Evolutionary conservation across 2,888 invertebrate species (phyloP), one percentile per base, ranked within the genome.

Genomic region (Schrankia costaestrigalis): DNA sequence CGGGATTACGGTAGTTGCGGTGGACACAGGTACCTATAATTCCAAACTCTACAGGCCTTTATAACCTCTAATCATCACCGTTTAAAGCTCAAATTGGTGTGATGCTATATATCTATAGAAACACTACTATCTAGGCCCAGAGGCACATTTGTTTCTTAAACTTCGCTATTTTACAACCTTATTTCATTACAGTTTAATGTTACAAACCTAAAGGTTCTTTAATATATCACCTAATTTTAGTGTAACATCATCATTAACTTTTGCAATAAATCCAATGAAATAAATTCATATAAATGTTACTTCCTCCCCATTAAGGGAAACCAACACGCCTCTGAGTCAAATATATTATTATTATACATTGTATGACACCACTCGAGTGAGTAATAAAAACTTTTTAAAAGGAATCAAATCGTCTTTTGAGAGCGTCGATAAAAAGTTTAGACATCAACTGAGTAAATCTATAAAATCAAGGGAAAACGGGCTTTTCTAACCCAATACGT

Each of bases 1-100:
- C 76, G 67, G 74, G 73, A 77, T 78, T 78, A 78, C 73, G 64
- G 67, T 69, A 70, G 73, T 71, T 70, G 67, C 63, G 71, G 69
- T 66, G 59, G 57, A 55, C 64, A 44, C 52, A 60, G 53, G 56
- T 61, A 63, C 60, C 63, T 56, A 56, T 64, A 56, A 54, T 55
- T 53, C 53, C 51, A 54, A 57, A 48, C 56, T 45, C 39, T 45
- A 49, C 51, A 53, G 52, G 46, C 53, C 31, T 40, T 54, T 44
- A 31, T 62, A 53, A 32, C 35, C 41, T 31, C 43, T 63, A 49
- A 43, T 34, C 14, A 28, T 37, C 35, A 47, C 48, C 33, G 22
- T 36, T 48, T 63, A 67, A 58, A 57, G 72, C 47, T 56, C 50
- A 66, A 53, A 61, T 46, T 63, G 28, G 45, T 15, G 26, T 32